Evolutionary conservation across 2,888 invertebrate species (phyloP).

Genomic region (Scaptomyza flava): DNA sequence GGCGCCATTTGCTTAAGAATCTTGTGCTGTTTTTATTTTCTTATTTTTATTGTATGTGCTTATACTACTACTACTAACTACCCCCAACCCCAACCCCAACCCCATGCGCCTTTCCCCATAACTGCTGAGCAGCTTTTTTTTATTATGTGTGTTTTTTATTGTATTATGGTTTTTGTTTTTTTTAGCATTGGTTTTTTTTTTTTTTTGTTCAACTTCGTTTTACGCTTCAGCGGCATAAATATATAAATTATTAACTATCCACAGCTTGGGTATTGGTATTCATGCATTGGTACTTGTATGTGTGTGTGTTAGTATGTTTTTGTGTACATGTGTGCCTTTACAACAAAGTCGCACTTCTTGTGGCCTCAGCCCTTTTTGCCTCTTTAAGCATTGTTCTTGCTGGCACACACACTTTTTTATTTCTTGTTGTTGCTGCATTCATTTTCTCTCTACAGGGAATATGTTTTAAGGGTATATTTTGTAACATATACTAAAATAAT

Average conservation of each 20-base stretch:
- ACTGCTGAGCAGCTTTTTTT: slow-evolving; percentile 56
- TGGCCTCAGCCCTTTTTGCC: slow-evolving; percentile 61
- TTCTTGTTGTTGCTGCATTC: not conserved
- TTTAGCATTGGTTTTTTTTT: slow-evolving; percentile 65
- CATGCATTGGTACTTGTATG: slow-evolving; percentile 12
- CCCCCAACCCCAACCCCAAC: not conserved
- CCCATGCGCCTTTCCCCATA: slow-evolving; percentile 5
- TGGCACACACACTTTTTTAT: slow-evolving; percentile 44
- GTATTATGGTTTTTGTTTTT: slow-evolving; percentile 68
- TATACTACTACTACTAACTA: slow-evolving; percentile 3
- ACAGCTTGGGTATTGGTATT: slow-evolving; percentile 44
- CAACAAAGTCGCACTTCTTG: slow-evolving; percentile 33
- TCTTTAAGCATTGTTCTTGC: slow-evolving; percentile 45
- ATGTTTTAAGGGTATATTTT: too few relatives aligned
- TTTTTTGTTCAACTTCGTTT: slow-evolving; percentile 60
- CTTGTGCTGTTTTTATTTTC: slow-evolving; percentile 20
- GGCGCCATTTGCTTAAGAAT: slow-evolving; percentile 52
- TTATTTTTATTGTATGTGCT: slow-evolving; percentile 9
- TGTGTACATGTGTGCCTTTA: slow-evolving; percentile 25
- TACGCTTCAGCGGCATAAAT: slow-evolving; percentile 75
- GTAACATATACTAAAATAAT: too few relatives aligned
- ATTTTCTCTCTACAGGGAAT: not conserved
- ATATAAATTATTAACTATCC: slow-evolving; percentile 79
- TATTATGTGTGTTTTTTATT: slow-evolving; percentile 76
- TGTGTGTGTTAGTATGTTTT: slow-evolving; percentile 14